Conservation (phyloP, 2,113 vertebrate genomes). For the Calonectris borealis region DNA sequence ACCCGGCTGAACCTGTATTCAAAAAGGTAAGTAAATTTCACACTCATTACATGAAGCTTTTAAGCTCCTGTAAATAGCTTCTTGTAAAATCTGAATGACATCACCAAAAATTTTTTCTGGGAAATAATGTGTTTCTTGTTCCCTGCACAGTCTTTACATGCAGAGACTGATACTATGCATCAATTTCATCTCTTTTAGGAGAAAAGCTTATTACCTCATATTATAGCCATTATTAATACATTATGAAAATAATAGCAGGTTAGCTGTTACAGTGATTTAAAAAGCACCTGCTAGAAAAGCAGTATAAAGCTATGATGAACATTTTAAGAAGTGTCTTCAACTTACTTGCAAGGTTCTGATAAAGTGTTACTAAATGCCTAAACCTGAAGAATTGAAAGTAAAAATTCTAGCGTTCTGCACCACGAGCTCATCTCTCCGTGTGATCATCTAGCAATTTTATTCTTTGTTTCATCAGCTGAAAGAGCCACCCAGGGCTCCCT, state of each 20-base stretch:
- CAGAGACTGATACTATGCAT: neutral
- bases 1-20: neutral
- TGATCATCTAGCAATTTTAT: neutral
- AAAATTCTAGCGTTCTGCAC: neutral
- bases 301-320: neutral
- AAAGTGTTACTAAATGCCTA: neutral
- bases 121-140: neutral
- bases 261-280: neutral
- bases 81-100: neutral
- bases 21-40: neutral
- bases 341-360: neutral
- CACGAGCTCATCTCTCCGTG: neutral
- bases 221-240: neutral
- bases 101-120: neutral
- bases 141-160: neutral
- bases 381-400: neutral
- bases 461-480: slow-evolving; percentile 18
- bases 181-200: neutral
- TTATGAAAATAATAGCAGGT: neutral
- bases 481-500: neutral
- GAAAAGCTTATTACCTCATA: neutral
- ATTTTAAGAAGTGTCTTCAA: neutral
- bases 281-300: neutral
- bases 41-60: neutral
- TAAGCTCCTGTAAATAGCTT: neutral